Evolutionary conservation across 2,888 invertebrate species (phyloP), one percentile per base, ranked within the genome.

Genomic region (Torymus aiolomorphi): DNA sequence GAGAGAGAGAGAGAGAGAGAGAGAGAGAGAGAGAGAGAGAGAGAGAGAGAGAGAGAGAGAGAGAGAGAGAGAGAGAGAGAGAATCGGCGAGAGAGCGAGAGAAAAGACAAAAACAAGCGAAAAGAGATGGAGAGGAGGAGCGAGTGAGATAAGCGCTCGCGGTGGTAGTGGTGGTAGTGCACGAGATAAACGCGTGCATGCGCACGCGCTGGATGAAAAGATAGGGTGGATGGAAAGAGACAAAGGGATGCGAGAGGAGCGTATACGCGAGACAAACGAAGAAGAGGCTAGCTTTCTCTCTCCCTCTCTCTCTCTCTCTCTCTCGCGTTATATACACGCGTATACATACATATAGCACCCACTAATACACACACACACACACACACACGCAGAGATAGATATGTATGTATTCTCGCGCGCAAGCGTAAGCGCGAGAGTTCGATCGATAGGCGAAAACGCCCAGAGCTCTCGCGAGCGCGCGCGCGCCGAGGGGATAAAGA

Each of bases 401-500:
- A 31, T 31, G 31, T 31, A 31, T 31, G 31, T 31, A 31, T 31
- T 31, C 31, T 31, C 31, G 8, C 31, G 31, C 5, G 31, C 24
- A 3, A 2, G 24, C 24, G 24, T 3, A 2, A 1, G 49, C 65
- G 49, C 18, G 65, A 24, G 31, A 54, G 20, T 67, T 69, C 51
- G 72, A 72, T 72, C 72, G 62, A 72, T 72, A 72, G 62, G 52
- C 24, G 20, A 59, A 62, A 62, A 62, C 62, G 62, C 73, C 62
- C 73, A 20, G 51, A 18, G 61, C 71, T 18, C 16, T 2, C 20
- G 20, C 20, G 20, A 20, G n/a, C 10, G 42, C 10, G n/a, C 10
- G 42, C 10, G n/a, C 49, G 16, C 20, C 18, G 66, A 52, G 52
- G 66, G 66, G 66, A 52, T 18, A 51, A 66, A 66, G 31, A 52